Conservation (phyloP, 2,113 vertebrate species). For the Hippoglossus stenolepis region DNA sequence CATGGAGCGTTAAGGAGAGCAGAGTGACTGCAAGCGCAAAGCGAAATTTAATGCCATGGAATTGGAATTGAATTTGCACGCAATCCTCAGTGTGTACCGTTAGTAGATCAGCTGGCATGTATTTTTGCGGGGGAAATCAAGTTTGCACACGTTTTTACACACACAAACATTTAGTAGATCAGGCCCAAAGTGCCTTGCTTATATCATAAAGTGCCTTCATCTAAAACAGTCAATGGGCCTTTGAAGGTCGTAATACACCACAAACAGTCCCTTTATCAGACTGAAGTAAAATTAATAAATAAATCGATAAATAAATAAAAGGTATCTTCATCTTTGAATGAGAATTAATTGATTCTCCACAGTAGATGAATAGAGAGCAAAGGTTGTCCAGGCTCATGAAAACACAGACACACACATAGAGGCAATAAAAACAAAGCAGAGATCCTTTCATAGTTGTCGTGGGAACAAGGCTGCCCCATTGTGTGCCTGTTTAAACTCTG, state of each 20-base stretch:
- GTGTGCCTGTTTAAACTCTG: constrained; percentile 77
- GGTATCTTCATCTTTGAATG: not conserved
- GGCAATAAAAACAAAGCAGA: constrained; percentile 56
- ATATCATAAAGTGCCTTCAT: not conserved
- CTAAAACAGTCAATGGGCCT: no score
- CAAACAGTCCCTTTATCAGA: not conserved
- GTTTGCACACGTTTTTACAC: no score
- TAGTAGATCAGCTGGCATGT: no score
- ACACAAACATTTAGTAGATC: no score
- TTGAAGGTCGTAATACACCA: no score
- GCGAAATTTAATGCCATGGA: no score
- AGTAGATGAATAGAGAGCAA: constrained; percentile 36
- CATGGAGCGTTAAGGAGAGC: no score
- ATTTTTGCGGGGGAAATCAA: no score
- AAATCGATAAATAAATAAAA: not conserved
- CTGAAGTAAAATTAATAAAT: no score
- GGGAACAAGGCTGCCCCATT: constrained; percentile 77
- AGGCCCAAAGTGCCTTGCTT: not conserved
- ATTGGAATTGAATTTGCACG: no score
- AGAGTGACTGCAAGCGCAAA: no score
- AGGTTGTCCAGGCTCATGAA: constrained; percentile 28
- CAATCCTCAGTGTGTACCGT: no score
- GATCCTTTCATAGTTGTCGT: constrained; percentile 57
- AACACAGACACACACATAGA: constrained; percentile 7
- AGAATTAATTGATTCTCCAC: constrained; percentile 21